These are phyloP conservation scores for Brachionus asplanchnoidis DNA, from an alignment of 1,140 invertebrate species.

Conservation along the genomic window DNA sequence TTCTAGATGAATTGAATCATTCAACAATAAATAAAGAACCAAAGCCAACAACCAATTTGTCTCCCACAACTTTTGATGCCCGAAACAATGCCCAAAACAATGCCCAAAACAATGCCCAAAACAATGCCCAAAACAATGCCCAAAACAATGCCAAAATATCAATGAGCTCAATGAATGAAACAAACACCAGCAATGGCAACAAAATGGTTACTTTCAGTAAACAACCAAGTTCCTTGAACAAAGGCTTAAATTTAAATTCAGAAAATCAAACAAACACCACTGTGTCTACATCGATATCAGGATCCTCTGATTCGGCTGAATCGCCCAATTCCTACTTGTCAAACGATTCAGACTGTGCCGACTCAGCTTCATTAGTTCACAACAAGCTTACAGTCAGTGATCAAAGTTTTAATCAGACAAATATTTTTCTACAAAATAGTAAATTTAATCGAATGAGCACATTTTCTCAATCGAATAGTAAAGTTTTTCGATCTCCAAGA, in stretches of 20 bases:
- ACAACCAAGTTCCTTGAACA: background rate
- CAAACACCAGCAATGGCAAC: background rate
- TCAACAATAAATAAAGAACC: background rate
- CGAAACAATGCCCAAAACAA: background rate
- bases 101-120: background rate
- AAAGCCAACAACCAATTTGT: background rate
- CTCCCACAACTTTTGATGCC: background rate
- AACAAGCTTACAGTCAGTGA: conserved; percentile 15
- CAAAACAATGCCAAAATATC: background rate
- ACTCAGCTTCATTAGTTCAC: background rate
- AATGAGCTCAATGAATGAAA: background rate
- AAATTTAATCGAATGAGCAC: background rate
- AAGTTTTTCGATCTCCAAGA: background rate
- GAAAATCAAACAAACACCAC: conserved; percentile 9
- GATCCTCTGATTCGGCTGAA: background rate
- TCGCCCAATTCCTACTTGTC: background rate
- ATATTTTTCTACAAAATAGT: background rate
- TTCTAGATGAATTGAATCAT: background rate
- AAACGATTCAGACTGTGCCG: background rate
- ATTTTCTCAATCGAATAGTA: background rate
- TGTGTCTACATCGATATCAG: conserved; percentile 9
- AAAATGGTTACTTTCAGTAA: conserved; percentile 6
- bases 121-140: background rate
- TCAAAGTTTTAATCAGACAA: conserved; percentile 12
- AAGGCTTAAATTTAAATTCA: background rate